Evolutionary conservation across 2,113 vertebrate species (phyloP).

Genomic region (Cyprinus carpio): DNA sequence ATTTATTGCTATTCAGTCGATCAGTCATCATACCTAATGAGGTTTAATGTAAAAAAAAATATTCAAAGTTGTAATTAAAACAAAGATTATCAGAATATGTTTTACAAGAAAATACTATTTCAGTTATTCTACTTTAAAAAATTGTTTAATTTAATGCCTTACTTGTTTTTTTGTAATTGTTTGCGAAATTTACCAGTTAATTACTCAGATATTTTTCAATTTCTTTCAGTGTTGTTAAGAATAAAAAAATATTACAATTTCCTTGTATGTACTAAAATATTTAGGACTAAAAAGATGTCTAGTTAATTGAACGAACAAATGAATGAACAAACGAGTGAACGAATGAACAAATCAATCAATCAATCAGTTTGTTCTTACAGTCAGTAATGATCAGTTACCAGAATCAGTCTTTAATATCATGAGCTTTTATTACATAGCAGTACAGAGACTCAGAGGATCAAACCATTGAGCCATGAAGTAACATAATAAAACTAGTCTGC

Average conservation of each 20-base stretch:
- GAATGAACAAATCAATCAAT: too few species aligned
- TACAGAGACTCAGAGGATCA: conserved; percentile 58
- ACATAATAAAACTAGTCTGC: not conserved
- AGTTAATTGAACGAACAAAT: too few species aligned
- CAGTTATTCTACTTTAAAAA: not conserved
- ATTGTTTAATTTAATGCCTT: too few species aligned
- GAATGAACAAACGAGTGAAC: not conserved
- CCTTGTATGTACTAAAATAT: too few species aligned
- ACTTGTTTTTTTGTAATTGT: too few species aligned
- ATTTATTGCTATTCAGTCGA: not conserved
- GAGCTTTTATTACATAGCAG: not conserved
- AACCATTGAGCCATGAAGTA: conserved; percentile 61
- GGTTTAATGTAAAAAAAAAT: too few species aligned
- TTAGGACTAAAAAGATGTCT: too few species aligned
- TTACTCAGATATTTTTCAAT: too few species aligned
- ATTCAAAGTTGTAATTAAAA: too few species aligned
- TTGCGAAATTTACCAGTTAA: too few species aligned
- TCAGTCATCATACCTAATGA: not conserved
- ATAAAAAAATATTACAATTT: not conserved
- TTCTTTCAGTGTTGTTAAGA: not conserved
- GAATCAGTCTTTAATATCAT: not conserved
- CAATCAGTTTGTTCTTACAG: not conserved
- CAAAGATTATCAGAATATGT: too few species aligned
- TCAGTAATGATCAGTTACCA: not conserved
- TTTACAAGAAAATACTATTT: not conserved